phyloP scores from a whole-genome alignment of 2,888 invertebrate species.

The Philonicus albiceps region DNA sequence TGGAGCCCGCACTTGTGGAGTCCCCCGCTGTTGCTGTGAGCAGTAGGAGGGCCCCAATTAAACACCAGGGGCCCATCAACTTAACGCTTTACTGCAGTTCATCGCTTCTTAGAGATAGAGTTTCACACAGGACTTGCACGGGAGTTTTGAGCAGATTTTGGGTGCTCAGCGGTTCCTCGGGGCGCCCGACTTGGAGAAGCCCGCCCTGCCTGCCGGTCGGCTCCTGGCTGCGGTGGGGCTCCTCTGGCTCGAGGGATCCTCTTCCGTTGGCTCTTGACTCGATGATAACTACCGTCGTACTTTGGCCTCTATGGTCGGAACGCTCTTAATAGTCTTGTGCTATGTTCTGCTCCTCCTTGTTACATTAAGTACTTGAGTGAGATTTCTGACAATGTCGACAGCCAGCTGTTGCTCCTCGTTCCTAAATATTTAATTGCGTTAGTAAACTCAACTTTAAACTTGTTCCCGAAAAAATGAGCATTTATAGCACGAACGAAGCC shows the following conservation, averaged over 20 bases:
- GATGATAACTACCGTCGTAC: conserved; percentile 10
- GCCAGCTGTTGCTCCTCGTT: neutral
- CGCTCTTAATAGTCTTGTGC: neutral
- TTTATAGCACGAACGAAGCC: neutral
- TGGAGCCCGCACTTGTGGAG: conserved; percentile 56
- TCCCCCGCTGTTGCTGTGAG: conserved; percentile 63
- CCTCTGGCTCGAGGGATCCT: neutral
- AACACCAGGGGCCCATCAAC: conserved; percentile 64
- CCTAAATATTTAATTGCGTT: neutral
- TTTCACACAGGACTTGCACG: neutral
- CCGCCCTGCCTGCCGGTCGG: neutral
- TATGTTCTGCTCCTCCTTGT: conserved; percentile 1
- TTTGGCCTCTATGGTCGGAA: conserved; percentile 13
- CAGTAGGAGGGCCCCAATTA: conserved; percentile 64
- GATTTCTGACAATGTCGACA: neutral
- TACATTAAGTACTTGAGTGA: conserved; percentile 6
- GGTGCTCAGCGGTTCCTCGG: neutral
- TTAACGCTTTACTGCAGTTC: conserved; percentile 55
- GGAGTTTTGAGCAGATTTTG: conserved; percentile 1
- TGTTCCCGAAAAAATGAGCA: neutral
- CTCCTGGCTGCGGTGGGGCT: neutral
- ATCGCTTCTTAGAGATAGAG: conserved; percentile 49
- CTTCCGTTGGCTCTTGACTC: neutral
- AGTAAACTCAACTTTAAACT: neutral
- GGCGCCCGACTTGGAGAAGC: neutral